Evolutionary conservation across 2,797 vertebrate species (phyloP).

Genomic region (Gobionotothen gibberifrons): DNA sequence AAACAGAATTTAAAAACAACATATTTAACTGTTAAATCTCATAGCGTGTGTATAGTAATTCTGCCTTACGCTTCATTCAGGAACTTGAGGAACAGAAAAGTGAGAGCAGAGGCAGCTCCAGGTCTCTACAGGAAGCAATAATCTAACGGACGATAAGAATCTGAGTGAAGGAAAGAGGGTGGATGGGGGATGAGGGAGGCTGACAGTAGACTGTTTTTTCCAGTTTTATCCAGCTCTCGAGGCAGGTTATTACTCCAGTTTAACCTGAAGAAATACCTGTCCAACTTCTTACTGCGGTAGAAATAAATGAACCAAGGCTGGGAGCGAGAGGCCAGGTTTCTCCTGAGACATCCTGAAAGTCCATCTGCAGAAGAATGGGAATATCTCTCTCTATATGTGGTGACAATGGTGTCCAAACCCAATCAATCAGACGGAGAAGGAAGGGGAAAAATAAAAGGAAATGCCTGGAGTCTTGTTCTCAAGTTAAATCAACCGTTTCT

Average conservation of each 20-base stretch:
- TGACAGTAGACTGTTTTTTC: slow-evolving; percentile 41
- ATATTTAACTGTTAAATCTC: neutral
- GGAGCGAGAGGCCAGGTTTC: slow-evolving; percentile 4
- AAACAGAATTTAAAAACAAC: slow-evolving; percentile 2
- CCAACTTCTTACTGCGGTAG: slow-evolving; percentile 28
- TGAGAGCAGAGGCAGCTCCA: slow-evolving; percentile 64
- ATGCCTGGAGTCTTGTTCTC: slow-evolving; percentile 53
- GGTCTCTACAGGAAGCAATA: slow-evolving; percentile 80
- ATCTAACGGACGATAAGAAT: slow-evolving; percentile 74
- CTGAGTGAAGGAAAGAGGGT: slow-evolving; percentile 63
- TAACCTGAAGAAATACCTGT: slow-evolving; percentile 45
- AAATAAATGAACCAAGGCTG: slow-evolving; percentile 22
- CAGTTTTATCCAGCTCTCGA: slow-evolving; percentile 50
- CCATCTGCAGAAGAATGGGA: slow-evolving; percentile 35
- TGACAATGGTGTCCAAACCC: slow-evolving; percentile 39
- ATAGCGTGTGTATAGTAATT: slow-evolving; percentile 29
- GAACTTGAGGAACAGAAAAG: slow-evolving; percentile 57
- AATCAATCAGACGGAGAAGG: slow-evolving; percentile 53
- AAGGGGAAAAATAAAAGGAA: slow-evolving; percentile 60
- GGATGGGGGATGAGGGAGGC: slow-evolving; percentile 35
- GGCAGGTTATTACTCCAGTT: slow-evolving; percentile 57
- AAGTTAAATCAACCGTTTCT: slow-evolving; percentile 58
- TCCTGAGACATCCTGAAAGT: slow-evolving; percentile 20
- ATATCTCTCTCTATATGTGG: slow-evolving; percentile 26
- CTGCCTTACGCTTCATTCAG: slow-evolving; percentile 41